These are phyloP conservation scores for Enteromius afrohamiltoni DNA, from an alignment of 2,797 vertebrate species.

Conservation along the genomic window DNA sequence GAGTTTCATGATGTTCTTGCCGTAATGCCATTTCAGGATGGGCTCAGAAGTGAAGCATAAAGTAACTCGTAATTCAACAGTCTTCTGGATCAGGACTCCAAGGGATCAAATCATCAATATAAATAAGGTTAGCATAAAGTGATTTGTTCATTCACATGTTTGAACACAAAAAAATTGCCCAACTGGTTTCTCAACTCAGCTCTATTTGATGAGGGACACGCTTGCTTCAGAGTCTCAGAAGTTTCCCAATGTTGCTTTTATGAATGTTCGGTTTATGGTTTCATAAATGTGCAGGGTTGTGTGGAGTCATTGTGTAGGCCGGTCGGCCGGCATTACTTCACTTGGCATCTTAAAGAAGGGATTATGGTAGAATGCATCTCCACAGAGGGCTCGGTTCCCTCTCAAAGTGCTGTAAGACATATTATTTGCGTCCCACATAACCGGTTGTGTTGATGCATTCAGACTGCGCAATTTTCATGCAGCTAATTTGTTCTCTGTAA, in stretches of 20 bases:
- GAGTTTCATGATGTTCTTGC: constrained; percentile 48
- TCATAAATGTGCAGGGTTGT: constrained; percentile 56
- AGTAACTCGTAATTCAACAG: constrained; percentile 48
- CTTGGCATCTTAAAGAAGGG: constrained; percentile 61
- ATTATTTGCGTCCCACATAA: constrained; percentile 26
- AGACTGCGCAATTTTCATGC: constrained; percentile 52
- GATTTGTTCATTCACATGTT: constrained; percentile 57
- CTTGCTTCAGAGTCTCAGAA: constrained; percentile 56
- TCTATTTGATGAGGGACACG: constrained; percentile 57
- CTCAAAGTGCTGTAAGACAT: constrained; percentile 37
- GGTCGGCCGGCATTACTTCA: constrained; percentile 57
- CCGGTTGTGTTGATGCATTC: constrained; percentile 40
- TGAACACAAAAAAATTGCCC: constrained; percentile 55
- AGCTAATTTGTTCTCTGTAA: constrained; percentile 46
- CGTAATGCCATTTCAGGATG: constrained; percentile 46
- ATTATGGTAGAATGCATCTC: constrained; percentile 56
- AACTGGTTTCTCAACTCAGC: constrained; percentile 61
- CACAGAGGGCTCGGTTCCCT: constrained; percentile 35
- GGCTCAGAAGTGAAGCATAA: constrained; percentile 40
- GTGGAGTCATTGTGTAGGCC: constrained; percentile 42
- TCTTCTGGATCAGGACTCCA: constrained; percentile 28
- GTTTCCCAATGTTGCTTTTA: constrained; percentile 67
- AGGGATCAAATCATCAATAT: constrained; percentile 19
- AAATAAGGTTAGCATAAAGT: constrained; percentile 27
- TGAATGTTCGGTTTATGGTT: constrained; percentile 65